Evolutionary conservation across 2,888 invertebrate genomes (phyloP).

Genomic region (Hypsopygia costalis): DNA sequence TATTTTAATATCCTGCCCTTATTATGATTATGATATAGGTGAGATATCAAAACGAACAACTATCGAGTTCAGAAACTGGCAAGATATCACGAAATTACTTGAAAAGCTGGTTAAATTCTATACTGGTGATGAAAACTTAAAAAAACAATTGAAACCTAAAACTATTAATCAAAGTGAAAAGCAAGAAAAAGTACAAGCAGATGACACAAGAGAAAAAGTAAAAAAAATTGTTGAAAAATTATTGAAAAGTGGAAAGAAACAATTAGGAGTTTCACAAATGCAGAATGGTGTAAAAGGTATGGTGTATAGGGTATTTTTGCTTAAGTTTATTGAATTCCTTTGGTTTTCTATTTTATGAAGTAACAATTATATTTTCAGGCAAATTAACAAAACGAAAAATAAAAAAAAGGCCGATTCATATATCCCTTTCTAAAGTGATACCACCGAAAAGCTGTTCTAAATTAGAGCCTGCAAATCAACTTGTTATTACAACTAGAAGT

Average conservation of each 20-base stretch:
- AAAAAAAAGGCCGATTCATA: slow-evolving; percentile 18
- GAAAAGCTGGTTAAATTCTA: slow-evolving; percentile 56
- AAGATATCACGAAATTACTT: slow-evolving; percentile 44
- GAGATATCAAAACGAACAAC: slow-evolving; percentile 64
- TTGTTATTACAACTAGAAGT: no score
- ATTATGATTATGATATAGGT: slow-evolving; percentile 74
- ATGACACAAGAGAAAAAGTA: slow-evolving; percentile 46
- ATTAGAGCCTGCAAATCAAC: no score
- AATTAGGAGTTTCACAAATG: slow-evolving; percentile 44
- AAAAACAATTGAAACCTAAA: slow-evolving; percentile 16
- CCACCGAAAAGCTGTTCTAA: not conserved
- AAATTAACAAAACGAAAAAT: slow-evolving; percentile 46
- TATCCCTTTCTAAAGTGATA: slow-evolving; percentile 11
- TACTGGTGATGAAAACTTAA: slow-evolving; percentile 37
- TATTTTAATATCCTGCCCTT: slow-evolving; percentile 78
- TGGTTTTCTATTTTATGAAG: no score
- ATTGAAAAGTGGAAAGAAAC: slow-evolving; percentile 50
- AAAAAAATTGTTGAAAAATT: slow-evolving; percentile 62
- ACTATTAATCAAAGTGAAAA: slow-evolving; percentile 16
- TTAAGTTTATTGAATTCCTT: no score
- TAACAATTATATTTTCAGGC: slow-evolving; percentile 40
- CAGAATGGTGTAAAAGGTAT: slow-evolving; percentile 67
- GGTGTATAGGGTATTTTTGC: no score
- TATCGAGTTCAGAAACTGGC: slow-evolving; percentile 80
- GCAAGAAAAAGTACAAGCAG: slow-evolving; percentile 18